Evolutionary conservation across 2,888 invertebrate genomes (phyloP), one percentile per base, ranked within the genome.

Genomic region (Brassicogethes aeneus): DNA sequence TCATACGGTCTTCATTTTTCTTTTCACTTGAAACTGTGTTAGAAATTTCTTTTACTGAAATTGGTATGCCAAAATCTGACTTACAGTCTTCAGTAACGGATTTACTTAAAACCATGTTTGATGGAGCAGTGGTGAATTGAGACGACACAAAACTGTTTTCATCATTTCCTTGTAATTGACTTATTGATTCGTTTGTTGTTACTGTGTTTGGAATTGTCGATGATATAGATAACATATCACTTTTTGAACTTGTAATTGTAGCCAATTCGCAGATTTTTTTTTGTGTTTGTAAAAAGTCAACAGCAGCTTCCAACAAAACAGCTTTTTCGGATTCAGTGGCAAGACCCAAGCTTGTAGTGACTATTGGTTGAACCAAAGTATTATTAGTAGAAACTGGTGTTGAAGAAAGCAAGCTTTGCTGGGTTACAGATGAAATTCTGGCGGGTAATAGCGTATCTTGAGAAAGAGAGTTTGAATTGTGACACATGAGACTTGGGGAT

Each of bases 251-350:
- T 10, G 10, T 5, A 23, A 10, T 10, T 16, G 45, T 45, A 2
- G 53, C 57, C 41, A 63, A 54, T 69, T 75, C 43, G 68, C 71
- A 17, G 70, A 73, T 55, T 74, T 79, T 54, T 73, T 68, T 76
- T 70, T 74, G 74, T 1, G 81, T 80, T 35, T 80, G 78, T 10
- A 82, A 71, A 52, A 81, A 76, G 65, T 83, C 82, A 1, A 79
- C 82, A 0, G 82, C 81, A 3, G 85, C 85, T 60, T 81, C 82
- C 39, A 85, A 70, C 34, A 85, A 75, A 75, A 85, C 82, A n/a
- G 80, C 80, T 50, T 85, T 84, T 52, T 81, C 80, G 16, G 80
- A 77, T 16, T 79, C 75, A 1, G 76, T 72, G 34, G 77, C 74
- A 5, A 57, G 41, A 3, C 32, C 32, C 10, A 23, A 23, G 23